A percentile compares a stretch with the other conserved stretches of the same genome.
These are phyloP conservation scores for Hypanus sabinus DNA, from an alignment of 2,113 vertebrate genomes.

Conservation along the genomic window DNA sequence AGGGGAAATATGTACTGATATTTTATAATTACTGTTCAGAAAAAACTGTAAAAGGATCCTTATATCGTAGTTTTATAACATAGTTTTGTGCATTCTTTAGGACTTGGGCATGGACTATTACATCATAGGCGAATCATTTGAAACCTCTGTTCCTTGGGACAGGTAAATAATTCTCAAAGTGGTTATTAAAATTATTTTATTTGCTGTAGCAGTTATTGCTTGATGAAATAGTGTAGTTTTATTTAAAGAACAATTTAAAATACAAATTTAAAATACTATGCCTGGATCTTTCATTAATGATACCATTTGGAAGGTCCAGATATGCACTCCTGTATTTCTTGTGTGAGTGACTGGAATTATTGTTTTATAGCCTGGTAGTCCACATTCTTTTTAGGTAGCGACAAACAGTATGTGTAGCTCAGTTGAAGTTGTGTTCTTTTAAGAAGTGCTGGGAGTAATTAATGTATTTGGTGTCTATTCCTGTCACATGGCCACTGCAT, in stretches of 20 bases:
- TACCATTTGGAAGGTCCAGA: neutral
- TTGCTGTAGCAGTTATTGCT: neutral
- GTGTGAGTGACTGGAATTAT: neutral
- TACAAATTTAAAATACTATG: neutral
- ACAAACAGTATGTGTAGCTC: neutral
- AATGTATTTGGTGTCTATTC: neutral
- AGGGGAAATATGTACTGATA: neutral
- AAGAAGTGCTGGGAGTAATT: neutral
- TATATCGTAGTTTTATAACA: neutral
- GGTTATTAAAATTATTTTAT: neutral
- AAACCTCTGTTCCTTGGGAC: slow-evolving; percentile 98
- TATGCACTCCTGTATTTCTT: neutral
- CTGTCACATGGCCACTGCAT: neutral
- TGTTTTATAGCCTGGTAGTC: neutral
- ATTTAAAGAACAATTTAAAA: neutral
- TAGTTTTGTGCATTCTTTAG: slow-evolving; percentile 52
- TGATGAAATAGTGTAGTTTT: neutral
- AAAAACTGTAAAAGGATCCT: neutral
- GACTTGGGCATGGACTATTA: slow-evolving; percentile 94
- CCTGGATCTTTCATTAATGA: neutral
- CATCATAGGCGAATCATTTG: slow-evolving; percentile 92
- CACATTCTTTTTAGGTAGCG: neutral
- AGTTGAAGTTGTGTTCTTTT: neutral
- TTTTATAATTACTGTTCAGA: neutral
- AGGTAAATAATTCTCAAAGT: slow-evolving; percentile 66